Percentiles rank a stretch among this genome's conserved stretches.
Evolutionary conservation across 1,140 invertebrate genomes (phyloP).

Genomic region (Caenorhabditis brenneri): DNA sequence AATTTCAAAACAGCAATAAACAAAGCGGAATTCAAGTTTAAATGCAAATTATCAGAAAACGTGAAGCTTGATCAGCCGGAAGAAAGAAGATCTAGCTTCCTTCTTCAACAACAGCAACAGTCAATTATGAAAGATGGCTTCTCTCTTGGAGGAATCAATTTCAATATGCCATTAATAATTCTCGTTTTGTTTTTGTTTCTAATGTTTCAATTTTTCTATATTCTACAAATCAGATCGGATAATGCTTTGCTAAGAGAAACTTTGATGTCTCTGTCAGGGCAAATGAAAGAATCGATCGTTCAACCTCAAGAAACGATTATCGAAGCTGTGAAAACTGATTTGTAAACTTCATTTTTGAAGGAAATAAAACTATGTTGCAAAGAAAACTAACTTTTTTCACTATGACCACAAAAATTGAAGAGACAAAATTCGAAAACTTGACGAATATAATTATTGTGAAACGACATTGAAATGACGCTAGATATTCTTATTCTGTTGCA

Average conservation of each 20-base stretch:
- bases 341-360: background rate
- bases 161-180: background rate
- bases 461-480: too few species aligned
- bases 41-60: slow-evolving; percentile 39
- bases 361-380: background rate
- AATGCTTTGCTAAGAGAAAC: slow-evolving; percentile 2
- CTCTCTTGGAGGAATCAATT: background rate
- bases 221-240: slow-evolving; percentile 27
- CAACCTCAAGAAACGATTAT: background rate
- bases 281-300: background rate
- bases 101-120: background rate
- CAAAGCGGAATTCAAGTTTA: slow-evolving; percentile 44
- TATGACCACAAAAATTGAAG: background rate
- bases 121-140: background rate
- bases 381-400: background rate
- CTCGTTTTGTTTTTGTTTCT: background rate
- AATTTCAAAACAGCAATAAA: slow-evolving; percentile 74
- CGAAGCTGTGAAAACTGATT: background rate
- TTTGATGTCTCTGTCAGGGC: background rate
- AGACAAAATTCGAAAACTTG: background rate
- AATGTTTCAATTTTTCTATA: background rate
- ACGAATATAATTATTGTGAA: too few species aligned
- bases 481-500: too few species aligned
- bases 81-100: slow-evolving; percentile 42
- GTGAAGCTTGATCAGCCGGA: slow-evolving; percentile 26